Percentiles rank a stretch among this genome's conserved stretches.
phyloP scores from a whole-genome alignment of 53 echinoderm and acorn worm species.

The Apostichopus leukothele region DNA sequence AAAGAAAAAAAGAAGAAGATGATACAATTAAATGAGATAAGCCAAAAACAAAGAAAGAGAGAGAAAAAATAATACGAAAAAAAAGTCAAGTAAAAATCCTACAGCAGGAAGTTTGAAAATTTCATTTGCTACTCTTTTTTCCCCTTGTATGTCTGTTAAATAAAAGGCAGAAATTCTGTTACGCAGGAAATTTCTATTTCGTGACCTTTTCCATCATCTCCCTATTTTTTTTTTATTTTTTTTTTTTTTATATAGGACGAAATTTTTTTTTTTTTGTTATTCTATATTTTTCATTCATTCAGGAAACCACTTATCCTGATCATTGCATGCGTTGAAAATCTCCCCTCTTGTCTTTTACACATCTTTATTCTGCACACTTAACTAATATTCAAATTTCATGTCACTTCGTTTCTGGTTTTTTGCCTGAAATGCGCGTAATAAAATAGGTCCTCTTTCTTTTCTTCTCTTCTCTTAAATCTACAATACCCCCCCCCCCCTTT shows the following conservation, averaged over 20 bases:
- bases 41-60: neutral
- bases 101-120: no score
- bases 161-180: no score
- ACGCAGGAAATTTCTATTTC: no score
- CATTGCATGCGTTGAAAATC: neutral
- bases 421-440: neutral
- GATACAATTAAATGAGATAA: neutral
- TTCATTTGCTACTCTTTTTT: no score
- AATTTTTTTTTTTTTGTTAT: neutral
- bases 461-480: no score
- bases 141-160: no score
- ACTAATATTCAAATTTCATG: conserved; percentile 28
- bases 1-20: neutral
- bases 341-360: neutral
- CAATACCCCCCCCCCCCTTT: no score
- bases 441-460: conserved; percentile 1
- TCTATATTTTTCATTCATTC: neutral
- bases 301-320: neutral
- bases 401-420: neutral
- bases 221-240: neutral
- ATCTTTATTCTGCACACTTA: conserved; percentile 3
- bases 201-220: no score
- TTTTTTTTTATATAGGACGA: neutral
- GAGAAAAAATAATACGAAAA: neutral
- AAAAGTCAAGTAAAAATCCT: no score